phyloP scores from a whole-genome alignment of 2,888 invertebrate species.

The Clepsis dumicolana region DNA sequence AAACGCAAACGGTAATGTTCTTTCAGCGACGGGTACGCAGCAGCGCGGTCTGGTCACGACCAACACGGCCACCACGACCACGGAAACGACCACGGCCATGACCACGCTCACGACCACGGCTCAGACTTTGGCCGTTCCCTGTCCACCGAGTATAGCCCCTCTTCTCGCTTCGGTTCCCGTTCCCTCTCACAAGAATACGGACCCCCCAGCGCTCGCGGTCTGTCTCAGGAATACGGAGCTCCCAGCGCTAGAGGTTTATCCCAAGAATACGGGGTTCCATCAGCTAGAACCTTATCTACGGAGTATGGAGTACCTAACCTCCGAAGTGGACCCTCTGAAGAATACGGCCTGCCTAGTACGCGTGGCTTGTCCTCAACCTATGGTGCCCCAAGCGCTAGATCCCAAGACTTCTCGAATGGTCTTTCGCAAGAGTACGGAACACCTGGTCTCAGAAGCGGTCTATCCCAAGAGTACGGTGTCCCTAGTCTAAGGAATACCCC shows the following conservation, averaged over 20 bases:
- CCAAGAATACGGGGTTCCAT: slow-evolving; percentile 50
- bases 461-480: slow-evolving; percentile 57
- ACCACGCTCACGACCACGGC: slow-evolving; percentile 47
- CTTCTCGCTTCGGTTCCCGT: slow-evolving; percentile 43
- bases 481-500: slow-evolving; percentile 51
- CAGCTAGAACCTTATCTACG: slow-evolving; percentile 47
- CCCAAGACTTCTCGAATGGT: slow-evolving; percentile 51
- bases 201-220: slow-evolving; percentile 47
- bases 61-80: slow-evolving; percentile 43
- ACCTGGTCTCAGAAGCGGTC: slow-evolving; percentile 50
- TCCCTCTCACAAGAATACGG: slow-evolving; percentile 51
- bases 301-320: slow-evolving; percentile 56
- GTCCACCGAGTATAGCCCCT: slow-evolving; percentile 48
- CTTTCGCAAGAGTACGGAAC: slow-evolving; percentile 57
- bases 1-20: background rate
- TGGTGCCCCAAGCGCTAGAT: slow-evolving; percentile 41
- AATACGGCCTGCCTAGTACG: slow-evolving; percentile 56
- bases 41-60: slow-evolving; percentile 57
- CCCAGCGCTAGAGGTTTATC: slow-evolving; percentile 45
- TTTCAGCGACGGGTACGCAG: slow-evolving; percentile 66
- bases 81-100: slow-evolving; percentile 49
- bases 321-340: slow-evolving; percentile 51
- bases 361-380: slow-evolving; percentile 44
- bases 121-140: slow-evolving; percentile 37
- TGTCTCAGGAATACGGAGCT: slow-evolving; percentile 54